Evolutionary conservation across 2,797 vertebrate species (phyloP), one percentile per base, ranked within the genome.

Genomic region (Acanthiza pusilla): DNA sequence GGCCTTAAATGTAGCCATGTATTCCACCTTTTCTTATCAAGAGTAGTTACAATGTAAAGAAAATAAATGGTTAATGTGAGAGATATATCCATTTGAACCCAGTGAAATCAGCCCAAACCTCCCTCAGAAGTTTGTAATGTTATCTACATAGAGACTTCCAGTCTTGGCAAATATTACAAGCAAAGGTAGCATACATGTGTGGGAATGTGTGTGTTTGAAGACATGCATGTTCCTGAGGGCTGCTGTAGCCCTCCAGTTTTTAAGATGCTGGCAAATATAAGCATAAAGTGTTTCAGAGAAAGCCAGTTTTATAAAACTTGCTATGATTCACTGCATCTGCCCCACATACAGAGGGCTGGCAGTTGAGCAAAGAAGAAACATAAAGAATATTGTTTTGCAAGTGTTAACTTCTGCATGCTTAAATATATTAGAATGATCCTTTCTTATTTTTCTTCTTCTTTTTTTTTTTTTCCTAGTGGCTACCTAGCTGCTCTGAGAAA

Each of bases 391-490:
- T 65, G 17, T 50, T 84, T 77, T 90, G 32, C 47, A 67, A 16
- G 23, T 34, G 15, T 45, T 65, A 32, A 32, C 51, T 63, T 93
- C 50, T 58, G 5, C 34, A 53, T 50, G 13, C 4, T 45, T 75
- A 65, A 62, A 32, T 60, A 32, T 48, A 50, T 57, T 38, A 45
- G 5, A 62, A 45, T 55, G 4, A 40, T 36, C 4, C 1, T 38
- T 34, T 72, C 34, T 17, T n/a, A 1, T 19, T 50, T 11, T 34
- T 27, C 7, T 38, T 13, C 2, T 25, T 4, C 43, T 0, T 5
- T 16, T 22, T 48, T 48, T 48, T 48, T 38, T 21, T 60, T 7
- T 1, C 7, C 11, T 47, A 29, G 16, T 45, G 63, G 16, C 57
- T 77, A 80, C 34, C 7, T 62, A 80, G 15, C 5, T 81, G 20